Percentiles rank a stretch among this genome's conserved stretches.
Conservation (phyloP, 2,888 invertebrate species). For the Drosophila paramelanica region DNA sequence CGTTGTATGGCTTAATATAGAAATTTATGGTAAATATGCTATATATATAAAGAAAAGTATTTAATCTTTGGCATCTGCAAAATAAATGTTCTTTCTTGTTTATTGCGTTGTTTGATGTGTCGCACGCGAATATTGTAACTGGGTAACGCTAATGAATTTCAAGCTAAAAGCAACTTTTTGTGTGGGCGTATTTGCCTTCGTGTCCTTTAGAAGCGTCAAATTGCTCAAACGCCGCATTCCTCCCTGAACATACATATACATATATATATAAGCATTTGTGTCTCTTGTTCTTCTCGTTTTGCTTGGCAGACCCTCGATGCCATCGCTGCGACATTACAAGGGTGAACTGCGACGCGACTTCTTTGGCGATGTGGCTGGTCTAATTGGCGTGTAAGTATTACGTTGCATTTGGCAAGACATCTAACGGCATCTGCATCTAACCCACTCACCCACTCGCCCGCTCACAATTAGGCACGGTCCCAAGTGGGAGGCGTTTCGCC, state of each 20-base stretch:
- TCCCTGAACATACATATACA: constrained; percentile 2
- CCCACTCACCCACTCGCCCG: neutral
- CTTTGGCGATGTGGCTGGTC: constrained; percentile 89
- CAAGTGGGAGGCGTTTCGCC: constrained; percentile 93
- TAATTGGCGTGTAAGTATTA: constrained; percentile 90
- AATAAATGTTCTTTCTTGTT: neutral
- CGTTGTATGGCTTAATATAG: too few species aligned
- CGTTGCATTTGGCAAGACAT: constrained; percentile 40
- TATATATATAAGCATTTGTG: neutral
- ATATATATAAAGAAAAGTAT: neutral
- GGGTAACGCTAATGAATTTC: neutral
- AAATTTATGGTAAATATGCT: too few species aligned
- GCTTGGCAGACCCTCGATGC: constrained; percentile 87
- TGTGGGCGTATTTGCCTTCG: constrained; percentile 22
- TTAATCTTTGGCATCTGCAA: neutral
- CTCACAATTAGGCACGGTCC: constrained; percentile 90
- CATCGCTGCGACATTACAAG: constrained; percentile 90
- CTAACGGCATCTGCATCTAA: neutral
- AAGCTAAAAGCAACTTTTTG: constrained; percentile 22
- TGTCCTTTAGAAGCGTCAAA: constrained; percentile 29
- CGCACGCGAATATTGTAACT: constrained; percentile 10
- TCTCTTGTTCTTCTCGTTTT: neutral
- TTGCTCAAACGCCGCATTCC: constrained; percentile 53
- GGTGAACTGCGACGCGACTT: constrained; percentile 89
- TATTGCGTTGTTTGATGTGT: constrained; percentile 20